phyloP scores from a whole-genome alignment of 1,140 invertebrate genomes.

The Tenebrio molitor region DNA sequence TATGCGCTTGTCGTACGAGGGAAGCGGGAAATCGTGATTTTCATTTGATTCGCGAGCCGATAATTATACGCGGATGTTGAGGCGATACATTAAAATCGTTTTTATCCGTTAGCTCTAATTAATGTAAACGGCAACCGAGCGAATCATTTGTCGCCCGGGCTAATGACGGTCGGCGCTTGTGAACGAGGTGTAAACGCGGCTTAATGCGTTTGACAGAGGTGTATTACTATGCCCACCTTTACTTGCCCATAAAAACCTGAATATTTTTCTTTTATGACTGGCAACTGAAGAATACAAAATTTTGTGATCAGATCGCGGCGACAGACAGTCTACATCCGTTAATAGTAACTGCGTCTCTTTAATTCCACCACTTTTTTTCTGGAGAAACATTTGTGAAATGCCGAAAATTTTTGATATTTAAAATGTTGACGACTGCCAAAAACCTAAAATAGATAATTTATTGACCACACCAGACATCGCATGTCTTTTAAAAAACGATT shows the following conservation, averaged over 20 bases:
- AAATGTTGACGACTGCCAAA: conserved; percentile 11
- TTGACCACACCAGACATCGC: not conserved
- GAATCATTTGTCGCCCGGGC: conserved; percentile 10
- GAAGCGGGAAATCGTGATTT: conserved; percentile 16
- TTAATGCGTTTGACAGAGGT: too few species aligned
- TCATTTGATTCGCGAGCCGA: conserved; percentile 16
- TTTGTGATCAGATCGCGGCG: not conserved
- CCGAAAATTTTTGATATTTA: conserved; percentile 15
- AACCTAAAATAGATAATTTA: conserved; percentile 32
- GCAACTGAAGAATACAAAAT: not conserved
- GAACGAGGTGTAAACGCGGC: not conserved
- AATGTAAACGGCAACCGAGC: not conserved
- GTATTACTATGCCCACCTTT: not conserved
- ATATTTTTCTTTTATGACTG: not conserved
- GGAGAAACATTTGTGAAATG: not conserved
- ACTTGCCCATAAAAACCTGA: not conserved
- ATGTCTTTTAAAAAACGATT: conserved; percentile 9
- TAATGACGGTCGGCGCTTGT: not conserved
- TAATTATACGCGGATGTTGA: conserved; percentile 5
- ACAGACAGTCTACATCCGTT: conserved; percentile 34
- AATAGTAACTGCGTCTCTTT: not conserved
- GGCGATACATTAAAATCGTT: conserved; percentile 12
- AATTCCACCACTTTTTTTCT: not conserved
- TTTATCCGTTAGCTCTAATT: conserved; percentile 17
- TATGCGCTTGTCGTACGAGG: conserved; percentile 1